Base-by-base conservation (phyloP, 2,113 vertebrate species). In the Epinephelus cyanopodus region DNA sequence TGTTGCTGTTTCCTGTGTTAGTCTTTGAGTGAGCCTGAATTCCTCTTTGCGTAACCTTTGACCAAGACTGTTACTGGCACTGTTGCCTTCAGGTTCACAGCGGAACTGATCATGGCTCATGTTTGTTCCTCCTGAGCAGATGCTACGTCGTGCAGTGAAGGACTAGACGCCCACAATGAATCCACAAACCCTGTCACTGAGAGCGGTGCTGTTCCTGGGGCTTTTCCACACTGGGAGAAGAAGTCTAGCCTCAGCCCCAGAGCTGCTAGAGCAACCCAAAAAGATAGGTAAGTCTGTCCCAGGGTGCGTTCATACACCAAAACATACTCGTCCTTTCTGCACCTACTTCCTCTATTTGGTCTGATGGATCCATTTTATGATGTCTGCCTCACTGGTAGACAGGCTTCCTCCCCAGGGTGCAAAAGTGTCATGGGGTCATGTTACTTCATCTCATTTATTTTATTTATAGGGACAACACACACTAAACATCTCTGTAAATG, bases 241-340 rank as follows among this genome's bases (percentile, higher is more conserved):
- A 52, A 75, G 92, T 80, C 66, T 95, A 1, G 93, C 92, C 19
- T 95, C 94, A 1, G 83, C 90, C 13, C 74, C 93, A 21, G 89
- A 93, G 53, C 69, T 90, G 15, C 68, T 65, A 64, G 89, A 93
- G 2, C 92, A 87, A 17, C 95, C 95, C 42, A 93, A 87, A 74
- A 95, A 88, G 62, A 96, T 96, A 7, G 95, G 95, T 95, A 84
- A 74, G 85, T 2, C 10, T 27, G 1, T 10, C 48, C 12, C n/a
- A 69, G 2, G 8, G 5, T 53, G 64, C 17, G 8, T 45, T 58
- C 23, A 18, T 33, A n/a, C 21, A 33, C 48, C 37, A 67, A 39
- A 37, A 37, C 45, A 47, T 15, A 29, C 1, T 71, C 13, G 0
- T 42, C 15, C 33, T 79, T 7, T 60, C 14, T 37, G 9, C 1